A percentile compares a stretch with the other conserved stretches of the same genome.
Evolutionary conservation across 2,113 vertebrate species (phyloP).

Genomic region (Atlantisia rogersi): DNA sequence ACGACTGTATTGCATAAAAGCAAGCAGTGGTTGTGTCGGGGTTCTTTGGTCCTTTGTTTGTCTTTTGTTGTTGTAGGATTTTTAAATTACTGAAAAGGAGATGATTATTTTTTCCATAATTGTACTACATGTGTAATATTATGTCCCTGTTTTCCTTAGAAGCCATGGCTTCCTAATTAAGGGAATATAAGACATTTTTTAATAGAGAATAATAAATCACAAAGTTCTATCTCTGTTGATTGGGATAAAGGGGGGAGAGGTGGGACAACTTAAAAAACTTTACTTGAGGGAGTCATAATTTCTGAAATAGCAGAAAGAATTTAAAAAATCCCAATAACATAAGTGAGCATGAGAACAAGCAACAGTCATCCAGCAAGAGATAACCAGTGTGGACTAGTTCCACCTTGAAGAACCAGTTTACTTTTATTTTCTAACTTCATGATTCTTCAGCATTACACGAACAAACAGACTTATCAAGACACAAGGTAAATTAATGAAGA

Average conservation of each 20-base stretch:
- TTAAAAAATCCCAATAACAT: background rate
- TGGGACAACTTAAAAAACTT: background rate
- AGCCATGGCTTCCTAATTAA: background rate
- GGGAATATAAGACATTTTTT: background rate
- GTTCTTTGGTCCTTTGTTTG: background rate
- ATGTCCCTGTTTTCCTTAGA: background rate
- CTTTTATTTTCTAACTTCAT: background rate
- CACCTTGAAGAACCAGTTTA: background rate
- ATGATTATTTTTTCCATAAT: background rate
- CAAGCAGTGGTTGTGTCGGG: background rate
- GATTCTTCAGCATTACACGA: background rate
- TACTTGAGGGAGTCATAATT: background rate
- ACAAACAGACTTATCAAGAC: background rate
- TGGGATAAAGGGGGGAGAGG: background rate
- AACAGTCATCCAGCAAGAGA: accelerated
- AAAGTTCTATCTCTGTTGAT: background rate
- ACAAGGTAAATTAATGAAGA: background rate
- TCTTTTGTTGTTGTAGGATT: accelerated
- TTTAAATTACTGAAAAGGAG: background rate
- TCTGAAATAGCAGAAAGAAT: background rate
- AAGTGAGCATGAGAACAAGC: background rate
- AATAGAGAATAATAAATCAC: background rate
- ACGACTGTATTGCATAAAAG: too few relatives aligned
- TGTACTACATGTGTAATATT: background rate
- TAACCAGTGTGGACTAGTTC: background rate